Evolutionary conservation across 1,140 invertebrate genomes (phyloP).

Genomic region (Metaphire vulgaris): DNA sequence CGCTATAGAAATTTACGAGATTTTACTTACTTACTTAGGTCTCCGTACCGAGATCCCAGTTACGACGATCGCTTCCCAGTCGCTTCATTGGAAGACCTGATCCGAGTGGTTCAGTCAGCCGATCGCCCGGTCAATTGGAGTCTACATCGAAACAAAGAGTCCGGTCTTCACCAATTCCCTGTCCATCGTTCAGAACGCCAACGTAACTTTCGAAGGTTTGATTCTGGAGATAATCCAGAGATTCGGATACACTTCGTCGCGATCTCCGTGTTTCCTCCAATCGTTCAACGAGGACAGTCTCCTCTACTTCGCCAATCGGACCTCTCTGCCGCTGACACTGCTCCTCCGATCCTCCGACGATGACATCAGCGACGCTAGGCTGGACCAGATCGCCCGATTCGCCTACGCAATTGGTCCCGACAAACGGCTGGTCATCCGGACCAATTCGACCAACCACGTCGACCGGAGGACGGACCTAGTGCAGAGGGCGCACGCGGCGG

Average conservation of each 20-base stretch:
- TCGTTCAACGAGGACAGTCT: conserved; percentile 26
- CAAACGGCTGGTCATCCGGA: conserved; percentile 1
- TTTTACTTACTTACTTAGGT: too few relatives aligned
- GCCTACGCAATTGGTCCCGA: conserved; percentile 21
- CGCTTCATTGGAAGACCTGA: conserved; percentile 18
- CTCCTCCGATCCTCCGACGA: conserved; percentile 1
- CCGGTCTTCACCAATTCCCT: conserved; percentile 6
- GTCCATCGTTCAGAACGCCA: not conserved
- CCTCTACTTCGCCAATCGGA: not conserved
- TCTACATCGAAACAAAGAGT: conserved; percentile 22
- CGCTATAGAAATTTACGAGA: too few relatives aligned
- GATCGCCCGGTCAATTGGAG: not conserved
- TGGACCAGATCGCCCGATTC: not conserved
- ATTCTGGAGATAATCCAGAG: conserved; percentile 11
- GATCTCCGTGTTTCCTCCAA: conserved; percentile 23
- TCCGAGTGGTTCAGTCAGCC: conserved; percentile 2
- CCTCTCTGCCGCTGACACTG: conserved; percentile 11
- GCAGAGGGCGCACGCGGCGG: conserved; percentile 4
- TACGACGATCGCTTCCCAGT: conserved; percentile 10
- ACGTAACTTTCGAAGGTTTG: conserved; percentile 23
- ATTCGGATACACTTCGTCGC: conserved; percentile 14
- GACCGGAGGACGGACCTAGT: conserved; percentile 7
- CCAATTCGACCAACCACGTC: not conserved
- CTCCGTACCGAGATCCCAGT: conserved; percentile 1
- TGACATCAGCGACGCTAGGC: not conserved